These are phyloP conservation scores for Tinea trinotella DNA, from an alignment of 2,888 invertebrate genomes.

Conservation along the genomic window DNA sequence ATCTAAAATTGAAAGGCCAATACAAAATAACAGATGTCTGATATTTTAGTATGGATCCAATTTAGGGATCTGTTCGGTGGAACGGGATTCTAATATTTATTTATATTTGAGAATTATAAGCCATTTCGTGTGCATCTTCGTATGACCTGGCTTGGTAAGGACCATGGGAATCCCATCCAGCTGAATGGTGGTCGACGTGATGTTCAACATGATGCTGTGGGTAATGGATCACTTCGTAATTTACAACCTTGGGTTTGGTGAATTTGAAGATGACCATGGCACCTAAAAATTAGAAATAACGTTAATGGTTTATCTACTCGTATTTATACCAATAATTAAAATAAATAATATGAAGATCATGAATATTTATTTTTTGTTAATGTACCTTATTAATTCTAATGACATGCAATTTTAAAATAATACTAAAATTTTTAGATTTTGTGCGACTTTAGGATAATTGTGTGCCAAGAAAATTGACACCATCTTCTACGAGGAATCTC, in stretches of 20 bases:
- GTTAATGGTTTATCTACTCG: not conserved
- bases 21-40: too few relatives aligned
- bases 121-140: conserved; percentile 72
- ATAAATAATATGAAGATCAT: too few relatives aligned
- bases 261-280: conserved; percentile 90
- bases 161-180: conserved; percentile 68
- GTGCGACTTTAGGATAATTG: too few relatives aligned
- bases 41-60: not conserved
- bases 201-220: conserved; percentile 81
- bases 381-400: too few relatives aligned
- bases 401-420: too few relatives aligned
- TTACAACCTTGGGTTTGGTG: conserved; percentile 88
- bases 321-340: too few relatives aligned
- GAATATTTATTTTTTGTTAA: too few relatives aligned
- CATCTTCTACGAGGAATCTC: too few relatives aligned
- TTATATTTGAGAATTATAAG: conserved; percentile 71
- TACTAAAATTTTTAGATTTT: too few relatives aligned
- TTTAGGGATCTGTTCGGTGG: not conserved
- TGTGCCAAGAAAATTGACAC: too few relatives aligned
- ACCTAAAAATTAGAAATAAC: conserved; percentile 34
- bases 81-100: conserved; percentile 6
- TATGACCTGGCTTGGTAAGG: conserved; percentile 75
- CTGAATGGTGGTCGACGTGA: conserved; percentile 72
- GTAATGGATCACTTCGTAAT: conserved; percentile 90
- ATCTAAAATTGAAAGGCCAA: too few relatives aligned